Conservation (phyloP, 2,888 invertebrate species). For the Mongoloraphidia duomilia region DNA sequence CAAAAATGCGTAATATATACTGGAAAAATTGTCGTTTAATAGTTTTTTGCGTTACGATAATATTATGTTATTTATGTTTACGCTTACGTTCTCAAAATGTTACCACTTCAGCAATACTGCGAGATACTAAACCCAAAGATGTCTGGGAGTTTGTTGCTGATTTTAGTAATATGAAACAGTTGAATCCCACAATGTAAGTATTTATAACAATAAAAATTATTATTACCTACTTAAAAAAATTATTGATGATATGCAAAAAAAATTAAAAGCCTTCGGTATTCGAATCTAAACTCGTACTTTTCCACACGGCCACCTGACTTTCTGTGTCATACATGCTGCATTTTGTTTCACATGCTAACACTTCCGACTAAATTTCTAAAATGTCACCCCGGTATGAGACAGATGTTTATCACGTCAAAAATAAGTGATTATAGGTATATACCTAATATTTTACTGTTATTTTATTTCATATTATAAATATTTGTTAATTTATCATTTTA, state of each 20-base stretch:
- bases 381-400: no score
- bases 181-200: slow-evolving; percentile 61
- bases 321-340: no score
- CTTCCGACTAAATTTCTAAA: no score
- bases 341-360: no score
- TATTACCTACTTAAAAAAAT: not conserved
- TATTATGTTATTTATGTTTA: slow-evolving; percentile 21
- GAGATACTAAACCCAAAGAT: slow-evolving; percentile 38
- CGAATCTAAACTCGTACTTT: no score
- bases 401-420: no score
- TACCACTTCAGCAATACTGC: slow-evolving; percentile 34
- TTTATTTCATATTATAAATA: slow-evolving; percentile 1
- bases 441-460: slow-evolving; percentile 4
- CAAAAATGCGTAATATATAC: no score
- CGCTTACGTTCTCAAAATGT: slow-evolving; percentile 27
- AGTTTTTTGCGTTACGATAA: no score
- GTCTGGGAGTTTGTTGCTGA: slow-evolving; percentile 65
- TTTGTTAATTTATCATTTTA: slow-evolving; percentile 21
- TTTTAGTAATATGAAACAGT: slow-evolving; percentile 52
- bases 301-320: no score
- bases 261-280: no score
- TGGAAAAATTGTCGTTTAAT: no score
- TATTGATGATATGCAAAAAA: no score
- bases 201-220: not conserved
- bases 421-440: not conserved